Conservation (phyloP, 2,888 invertebrate species). For the Cremastinae sp. region DNA sequence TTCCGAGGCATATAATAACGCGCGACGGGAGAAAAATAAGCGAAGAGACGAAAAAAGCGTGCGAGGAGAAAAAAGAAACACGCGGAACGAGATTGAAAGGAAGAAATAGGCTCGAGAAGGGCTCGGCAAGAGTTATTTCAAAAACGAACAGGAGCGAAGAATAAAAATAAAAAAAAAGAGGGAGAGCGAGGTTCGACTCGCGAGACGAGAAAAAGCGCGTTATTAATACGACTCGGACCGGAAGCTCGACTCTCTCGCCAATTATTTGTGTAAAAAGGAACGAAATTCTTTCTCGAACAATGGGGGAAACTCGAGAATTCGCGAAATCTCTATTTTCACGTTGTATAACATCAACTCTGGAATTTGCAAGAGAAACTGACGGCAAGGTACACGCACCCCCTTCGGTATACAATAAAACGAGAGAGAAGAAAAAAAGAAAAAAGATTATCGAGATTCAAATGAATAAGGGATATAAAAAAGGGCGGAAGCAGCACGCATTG, state of each 20-base stretch:
- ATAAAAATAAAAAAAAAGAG: too few species aligned
- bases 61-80: constrained; percentile 26
- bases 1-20: constrained; percentile 17
- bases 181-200: not conserved
- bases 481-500: not conserved
- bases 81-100: constrained; percentile 10
- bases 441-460: constrained; percentile 25
- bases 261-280: constrained; percentile 66
- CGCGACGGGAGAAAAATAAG: constrained; percentile 4
- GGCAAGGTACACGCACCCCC: constrained; percentile 10
- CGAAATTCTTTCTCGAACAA: constrained; percentile 70
- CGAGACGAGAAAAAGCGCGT: constrained; percentile 23
- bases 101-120: constrained; percentile 30
- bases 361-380: constrained; percentile 29
- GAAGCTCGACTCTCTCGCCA: constrained; percentile 64
- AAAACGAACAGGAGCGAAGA: too few species aligned
- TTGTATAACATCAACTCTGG: constrained; percentile 17
- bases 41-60: constrained; percentile 15
- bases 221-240: constrained; percentile 51
- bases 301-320: constrained; percentile 69
- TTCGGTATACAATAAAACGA: constrained; percentile 24
- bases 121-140: constrained; percentile 70
- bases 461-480: constrained; percentile 35
- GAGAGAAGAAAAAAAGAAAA: constrained; percentile 27
- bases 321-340: constrained; percentile 37